Base-by-base conservation (phyloP, 2,888 invertebrate species). In the Rhamnusium bicolor region DNA sequence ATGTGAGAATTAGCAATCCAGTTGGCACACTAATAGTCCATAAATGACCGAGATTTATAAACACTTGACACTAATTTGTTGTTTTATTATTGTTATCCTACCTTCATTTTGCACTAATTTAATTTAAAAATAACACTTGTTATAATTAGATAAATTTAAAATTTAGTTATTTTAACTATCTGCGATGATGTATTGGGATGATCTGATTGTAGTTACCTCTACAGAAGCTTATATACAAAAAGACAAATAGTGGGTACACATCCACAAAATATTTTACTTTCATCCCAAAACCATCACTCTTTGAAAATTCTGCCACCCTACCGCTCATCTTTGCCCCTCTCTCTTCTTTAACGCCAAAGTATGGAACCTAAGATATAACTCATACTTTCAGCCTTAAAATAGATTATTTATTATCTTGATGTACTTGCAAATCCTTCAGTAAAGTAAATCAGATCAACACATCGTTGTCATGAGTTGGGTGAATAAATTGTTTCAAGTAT, bases 211-310 rank as follows among this genome's bases (percentile, higher is more conserved):
- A 53, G 74, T 79, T 79, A 81, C 80, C 79, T 80, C 79, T 75
- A 78, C 79, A 70, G 78, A 76, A 81, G 83, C 82, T 86, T 86
- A 82, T 86, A 86, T 86, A 86, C 82, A 80, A 79, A 82, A 82
- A 69, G 72, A 70, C 74, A 69, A 81, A 84, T 84, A 85, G 84
- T 84, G 85, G 85, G 86, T 86, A 85, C 79, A 81, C 78, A 81
- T 81, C 80, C 79, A 82, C 81, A 81, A 84, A 85, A 82, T 84
- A 81, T 79, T 84, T 84, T 76, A 85, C 85, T 85, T 85, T 85
- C 85, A 85, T 85, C 83, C 84, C 84, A 83, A 85, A 85, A 85
- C 81, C 83, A 81, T 82, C 82, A 80, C 82, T 80, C 76, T 79
- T 73, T 66, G 68, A 71, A 79, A 76, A 74, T 77, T 73, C 79